Conservation (phyloP, 2,888 invertebrate genomes). For the Blomia tropicalis region DNA sequence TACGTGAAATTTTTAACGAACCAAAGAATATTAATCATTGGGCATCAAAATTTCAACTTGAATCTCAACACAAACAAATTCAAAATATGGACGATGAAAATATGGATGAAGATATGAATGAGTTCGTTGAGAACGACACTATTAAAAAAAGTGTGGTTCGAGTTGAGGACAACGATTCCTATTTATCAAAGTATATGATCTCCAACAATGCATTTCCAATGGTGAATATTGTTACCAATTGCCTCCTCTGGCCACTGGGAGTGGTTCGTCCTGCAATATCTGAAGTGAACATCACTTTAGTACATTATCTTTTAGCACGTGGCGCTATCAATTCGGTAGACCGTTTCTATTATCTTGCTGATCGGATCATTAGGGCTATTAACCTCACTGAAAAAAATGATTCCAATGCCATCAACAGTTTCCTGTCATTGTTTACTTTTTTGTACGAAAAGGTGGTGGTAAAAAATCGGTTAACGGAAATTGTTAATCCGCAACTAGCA, state of each 20-base stretch:
- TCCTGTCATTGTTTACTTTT: neutral
- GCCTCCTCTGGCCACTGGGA: neutral
- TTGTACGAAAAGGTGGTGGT: neutral
- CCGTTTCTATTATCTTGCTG: neutral
- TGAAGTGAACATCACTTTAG: neutral
- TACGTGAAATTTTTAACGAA: neutral
- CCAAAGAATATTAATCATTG: conserved; percentile 1
- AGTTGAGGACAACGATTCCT: neutral
- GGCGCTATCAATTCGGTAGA: neutral
- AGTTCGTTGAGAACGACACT: neutral
- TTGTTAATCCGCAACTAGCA: neutral
- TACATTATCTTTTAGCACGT: neutral
- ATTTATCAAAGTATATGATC: conserved; percentile 1
- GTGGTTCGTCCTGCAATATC: neutral
- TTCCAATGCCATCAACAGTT: neutral
- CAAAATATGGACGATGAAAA: neutral
- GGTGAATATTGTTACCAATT: neutral
- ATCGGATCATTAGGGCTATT: neutral
- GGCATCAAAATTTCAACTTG: neutral
- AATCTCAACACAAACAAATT: neutral
- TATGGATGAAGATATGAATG: neutral
- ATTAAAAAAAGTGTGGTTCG: neutral
- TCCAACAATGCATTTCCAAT: neutral
- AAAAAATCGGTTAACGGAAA: neutral
- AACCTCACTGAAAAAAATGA: neutral